Conservation (phyloP, 2,797 vertebrate genomes). For the Dallia pectoralis region DNA sequence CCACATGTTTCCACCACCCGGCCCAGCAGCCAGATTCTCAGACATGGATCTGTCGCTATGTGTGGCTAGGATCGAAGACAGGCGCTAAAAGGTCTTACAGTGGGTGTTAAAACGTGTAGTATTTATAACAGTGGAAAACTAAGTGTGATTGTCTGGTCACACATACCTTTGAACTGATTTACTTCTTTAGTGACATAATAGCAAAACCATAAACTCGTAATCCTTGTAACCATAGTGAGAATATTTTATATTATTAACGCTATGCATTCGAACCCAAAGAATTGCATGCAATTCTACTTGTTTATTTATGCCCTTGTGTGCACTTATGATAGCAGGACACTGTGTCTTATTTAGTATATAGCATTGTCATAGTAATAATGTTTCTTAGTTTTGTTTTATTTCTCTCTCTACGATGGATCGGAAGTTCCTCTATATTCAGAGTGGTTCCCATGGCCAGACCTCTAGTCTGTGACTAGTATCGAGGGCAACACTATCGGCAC, state of each 20-base stretch:
- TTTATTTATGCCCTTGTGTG: no score
- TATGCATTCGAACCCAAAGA: no score
- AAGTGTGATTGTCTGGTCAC: no score
- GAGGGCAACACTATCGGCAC: slow-evolving; percentile 24
- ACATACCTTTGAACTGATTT: no score
- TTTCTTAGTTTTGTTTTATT: not conserved
- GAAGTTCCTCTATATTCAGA: not conserved
- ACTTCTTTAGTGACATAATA: no score
- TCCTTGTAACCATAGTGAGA: no score
- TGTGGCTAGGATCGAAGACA: not conserved
- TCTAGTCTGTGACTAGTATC: slow-evolving; percentile 7
- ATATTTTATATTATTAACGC: no score
- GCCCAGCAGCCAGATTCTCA: not conserved
- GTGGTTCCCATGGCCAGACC: slow-evolving; percentile 18
- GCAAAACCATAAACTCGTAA: no score
- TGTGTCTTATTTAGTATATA: not conserved
- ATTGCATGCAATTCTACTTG: no score
- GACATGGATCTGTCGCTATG: not conserved
- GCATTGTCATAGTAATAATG: not conserved
- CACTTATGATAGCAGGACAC: no score
- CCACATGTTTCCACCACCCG: not conserved
- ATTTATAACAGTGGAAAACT: not conserved
- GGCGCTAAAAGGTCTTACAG: not conserved
- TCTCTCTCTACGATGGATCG: not conserved
- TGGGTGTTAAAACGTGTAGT: not conserved